Evolutionary conservation across 2,888 invertebrate species (phyloP).

Genomic region (Synanthedon tipuliformis): DNA sequence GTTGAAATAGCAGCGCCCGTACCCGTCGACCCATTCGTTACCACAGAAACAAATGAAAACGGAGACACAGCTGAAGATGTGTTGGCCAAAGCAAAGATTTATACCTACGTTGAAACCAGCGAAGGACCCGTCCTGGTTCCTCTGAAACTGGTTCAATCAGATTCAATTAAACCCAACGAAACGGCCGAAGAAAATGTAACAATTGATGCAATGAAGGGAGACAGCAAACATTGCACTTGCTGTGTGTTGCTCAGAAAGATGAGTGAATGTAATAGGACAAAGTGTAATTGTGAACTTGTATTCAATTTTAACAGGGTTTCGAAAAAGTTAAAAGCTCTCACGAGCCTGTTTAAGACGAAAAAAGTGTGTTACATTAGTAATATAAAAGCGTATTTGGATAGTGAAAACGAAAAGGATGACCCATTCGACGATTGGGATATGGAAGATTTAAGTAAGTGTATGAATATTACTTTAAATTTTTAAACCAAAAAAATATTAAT

Average conservation of each 20-base stretch:
- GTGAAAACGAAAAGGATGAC: too few species aligned
- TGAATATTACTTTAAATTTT: too few species aligned
- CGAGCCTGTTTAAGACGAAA: too few species aligned
- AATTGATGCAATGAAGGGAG: background rate
- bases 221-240: slow-evolving; percentile 38
- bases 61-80: background rate
- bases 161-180: background rate
- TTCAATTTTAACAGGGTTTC: too few species aligned
- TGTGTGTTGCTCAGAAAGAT: slow-evolving; percentile 36
- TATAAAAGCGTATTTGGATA: too few species aligned
- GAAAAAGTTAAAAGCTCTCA: too few species aligned
- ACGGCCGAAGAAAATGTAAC: slow-evolving; percentile 8
- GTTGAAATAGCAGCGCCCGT: slow-evolving; percentile 12
- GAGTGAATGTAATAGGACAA: slow-evolving; percentile 11
- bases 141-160: slow-evolving; percentile 4
- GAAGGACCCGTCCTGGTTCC: slow-evolving; percentile 31
- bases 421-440: too few species aligned
- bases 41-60: background rate
- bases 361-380: too few species aligned
- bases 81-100: slow-evolving; percentile 14
- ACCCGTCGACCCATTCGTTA: background rate
- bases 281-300: too few species aligned
- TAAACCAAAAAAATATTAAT: too few species aligned
- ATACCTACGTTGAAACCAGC: slow-evolving; percentile 26
- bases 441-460: too few species aligned